Percentiles rank a stretch among this genome's conserved stretches.
Evolutionary conservation across 2,113 vertebrate genomes (phyloP).

Genomic region (Agapornis roseicollis): DNA sequence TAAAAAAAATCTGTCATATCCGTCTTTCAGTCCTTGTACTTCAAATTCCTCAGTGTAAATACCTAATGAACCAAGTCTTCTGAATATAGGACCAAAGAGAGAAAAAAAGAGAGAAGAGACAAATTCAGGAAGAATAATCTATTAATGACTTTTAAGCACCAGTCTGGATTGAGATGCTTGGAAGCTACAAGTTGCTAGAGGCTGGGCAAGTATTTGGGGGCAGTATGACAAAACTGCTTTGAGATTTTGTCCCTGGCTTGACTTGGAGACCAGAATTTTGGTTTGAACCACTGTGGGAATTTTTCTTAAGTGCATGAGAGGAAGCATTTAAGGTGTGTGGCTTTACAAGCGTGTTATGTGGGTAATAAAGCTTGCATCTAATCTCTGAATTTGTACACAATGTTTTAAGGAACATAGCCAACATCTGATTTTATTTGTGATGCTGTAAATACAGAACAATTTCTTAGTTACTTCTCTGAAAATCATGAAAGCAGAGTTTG

Average conservation of each 20-base stretch:
- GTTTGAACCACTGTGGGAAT: rapidly evolving
- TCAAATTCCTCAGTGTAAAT: not conserved
- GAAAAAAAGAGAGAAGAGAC: not conserved
- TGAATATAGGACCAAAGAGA: not conserved
- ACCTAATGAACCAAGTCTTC: not conserved
- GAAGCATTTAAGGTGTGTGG: not conserved
- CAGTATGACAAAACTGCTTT: not conserved
- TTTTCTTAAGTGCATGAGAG: not conserved
- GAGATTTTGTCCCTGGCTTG: not conserved
- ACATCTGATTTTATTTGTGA: not conserved
- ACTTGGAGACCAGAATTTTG: not conserved
- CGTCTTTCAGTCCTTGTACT: not conserved
- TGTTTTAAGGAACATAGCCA: not conserved
- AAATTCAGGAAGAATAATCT: not conserved
- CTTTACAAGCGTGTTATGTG: not conserved
- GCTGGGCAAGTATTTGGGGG: not conserved
- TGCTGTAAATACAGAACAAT: not conserved
- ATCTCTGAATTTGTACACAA: not conserved
- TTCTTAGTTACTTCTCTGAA: not conserved
- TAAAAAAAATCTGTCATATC: not conserved
- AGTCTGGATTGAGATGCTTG: not conserved
- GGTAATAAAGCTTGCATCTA: not conserved
- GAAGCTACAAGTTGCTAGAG: not conserved
- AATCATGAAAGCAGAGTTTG: not conserved
- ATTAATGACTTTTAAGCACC: not conserved